These are phyloP conservation scores for Podilymbus podiceps DNA, from an alignment of 2,113 vertebrate species.

Conservation along the genomic window DNA sequence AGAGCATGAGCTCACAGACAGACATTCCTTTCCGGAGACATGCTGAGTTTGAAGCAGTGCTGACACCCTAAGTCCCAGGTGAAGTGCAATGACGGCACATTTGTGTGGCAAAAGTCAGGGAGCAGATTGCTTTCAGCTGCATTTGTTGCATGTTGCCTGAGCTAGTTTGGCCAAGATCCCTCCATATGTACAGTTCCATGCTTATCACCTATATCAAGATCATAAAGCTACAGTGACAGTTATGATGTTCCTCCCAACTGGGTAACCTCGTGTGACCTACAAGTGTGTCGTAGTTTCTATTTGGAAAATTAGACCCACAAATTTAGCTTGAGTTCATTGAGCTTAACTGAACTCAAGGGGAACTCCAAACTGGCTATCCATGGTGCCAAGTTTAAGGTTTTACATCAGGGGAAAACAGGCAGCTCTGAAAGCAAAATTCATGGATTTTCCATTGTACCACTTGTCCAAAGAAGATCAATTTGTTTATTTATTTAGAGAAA, in stretches of 20 bases:
- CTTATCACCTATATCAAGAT: no score
- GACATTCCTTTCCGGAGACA: not conserved
- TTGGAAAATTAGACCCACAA: not conserved
- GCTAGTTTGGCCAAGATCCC: not conserved
- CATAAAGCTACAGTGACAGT: not conserved
- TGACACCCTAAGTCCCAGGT: not conserved
- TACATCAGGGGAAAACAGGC: not conserved
- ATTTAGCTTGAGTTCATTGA: not conserved
- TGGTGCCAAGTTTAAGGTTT: not conserved
- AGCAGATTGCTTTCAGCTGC: not conserved
- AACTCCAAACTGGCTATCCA: rapidly evolving
- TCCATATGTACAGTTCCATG: not conserved
- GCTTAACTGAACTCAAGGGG: not conserved
- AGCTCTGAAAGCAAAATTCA: not conserved
- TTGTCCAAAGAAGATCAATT: not conserved
- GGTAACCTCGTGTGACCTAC: rapidly evolving
- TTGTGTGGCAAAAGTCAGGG: not conserved
- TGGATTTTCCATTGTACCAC: not conserved
- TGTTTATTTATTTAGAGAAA: not conserved
- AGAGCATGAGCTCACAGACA: not conserved
- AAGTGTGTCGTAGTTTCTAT: not conserved
- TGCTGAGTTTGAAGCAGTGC: not conserved
- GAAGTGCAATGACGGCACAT: not conserved
- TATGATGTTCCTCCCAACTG: rapidly evolving
- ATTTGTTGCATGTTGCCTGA: not conserved